Evolutionary conservation across 2,797 vertebrate genomes (phyloP), one percentile per base, ranked within the genome.

Genomic region (Anguilla marmorata): DNA sequence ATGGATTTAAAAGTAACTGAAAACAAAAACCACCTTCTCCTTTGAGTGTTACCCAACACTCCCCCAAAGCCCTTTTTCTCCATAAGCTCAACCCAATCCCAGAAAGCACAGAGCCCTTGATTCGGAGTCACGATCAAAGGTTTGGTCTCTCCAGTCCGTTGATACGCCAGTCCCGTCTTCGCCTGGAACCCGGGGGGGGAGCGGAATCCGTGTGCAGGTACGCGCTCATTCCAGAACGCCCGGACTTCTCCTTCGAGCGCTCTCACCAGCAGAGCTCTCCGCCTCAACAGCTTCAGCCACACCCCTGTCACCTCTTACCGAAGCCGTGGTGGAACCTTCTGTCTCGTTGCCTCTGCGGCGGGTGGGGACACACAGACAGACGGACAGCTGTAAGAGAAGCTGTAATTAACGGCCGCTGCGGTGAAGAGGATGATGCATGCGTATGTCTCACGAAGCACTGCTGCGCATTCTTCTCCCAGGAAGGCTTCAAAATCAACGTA

Each of bases 381-480:
- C 30, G 21, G 60, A 79, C 82, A 80, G 52, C 21, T 60, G 21
- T 21, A 82, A 86, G 41, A n/a, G 21, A 58, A 85, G 76, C 58
- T 84, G 19, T 60, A 41, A 79, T 80, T 80, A 45, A 48, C 8
- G 21, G 11, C 8, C 19, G 6, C 24, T 6, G 14, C 0, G 19
- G 24, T 21, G 24, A 74, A 74, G 30, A 33, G 30, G 69, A 74
- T 33, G 27, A 14, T 37, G 14, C 19, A 0, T 12, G n/a, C 5
- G 60, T 2, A 8, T 66, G 19, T n/a, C n/a, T 66, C 5, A 16
- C 14, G 54, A 56, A 56, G 54, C 21, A 7, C 1, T 76, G 37
- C 33, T 41, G 30, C 16, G 33, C 72, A 41, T 19, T 4, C 16
- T 76, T 19, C 33, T 27, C 66, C 30, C 63, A n/a, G 21, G 63